Percentiles rank a stretch among this genome's conserved stretches.
Conservation (phyloP, 2,797 vertebrate species). For the Dendrocincla fuliginosa region DNA sequence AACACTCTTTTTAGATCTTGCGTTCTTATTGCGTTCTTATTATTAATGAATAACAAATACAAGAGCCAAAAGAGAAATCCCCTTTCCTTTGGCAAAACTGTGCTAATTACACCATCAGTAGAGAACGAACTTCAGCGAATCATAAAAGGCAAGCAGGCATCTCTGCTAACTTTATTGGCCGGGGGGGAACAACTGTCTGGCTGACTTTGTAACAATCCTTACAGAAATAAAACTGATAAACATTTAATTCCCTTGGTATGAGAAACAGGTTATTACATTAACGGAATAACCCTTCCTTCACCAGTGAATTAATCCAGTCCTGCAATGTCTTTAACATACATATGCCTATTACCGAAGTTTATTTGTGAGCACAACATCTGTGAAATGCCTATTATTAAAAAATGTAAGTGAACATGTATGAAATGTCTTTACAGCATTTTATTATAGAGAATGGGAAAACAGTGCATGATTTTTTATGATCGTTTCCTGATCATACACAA, state of each 20-base stretch:
- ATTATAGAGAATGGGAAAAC: neutral
- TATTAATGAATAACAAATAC: neutral
- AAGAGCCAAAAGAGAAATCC: slow-evolving; percentile 15
- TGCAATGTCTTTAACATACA: neutral
- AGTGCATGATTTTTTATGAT: neutral
- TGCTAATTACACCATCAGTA: neutral
- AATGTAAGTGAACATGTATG: neutral
- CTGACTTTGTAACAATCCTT: neutral
- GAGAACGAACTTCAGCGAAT: neutral
- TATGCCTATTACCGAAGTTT: neutral
- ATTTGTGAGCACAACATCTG: neutral
- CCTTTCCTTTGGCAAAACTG: neutral
- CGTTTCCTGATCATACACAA: neutral
- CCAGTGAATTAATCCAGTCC: neutral
- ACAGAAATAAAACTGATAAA: neutral
- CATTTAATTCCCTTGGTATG: neutral
- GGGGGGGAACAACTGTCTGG: neutral
- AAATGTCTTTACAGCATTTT: neutral
- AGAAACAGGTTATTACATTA: neutral
- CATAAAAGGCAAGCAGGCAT: neutral
- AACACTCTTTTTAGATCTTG: neutral
- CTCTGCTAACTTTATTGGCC: neutral
- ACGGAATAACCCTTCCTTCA: neutral
- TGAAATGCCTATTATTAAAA: neutral
- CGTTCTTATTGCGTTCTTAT: neutral